Evolutionary conservation across 1,140 invertebrate genomes (phyloP).

Genomic region (Sycophaga agraensis): DNA sequence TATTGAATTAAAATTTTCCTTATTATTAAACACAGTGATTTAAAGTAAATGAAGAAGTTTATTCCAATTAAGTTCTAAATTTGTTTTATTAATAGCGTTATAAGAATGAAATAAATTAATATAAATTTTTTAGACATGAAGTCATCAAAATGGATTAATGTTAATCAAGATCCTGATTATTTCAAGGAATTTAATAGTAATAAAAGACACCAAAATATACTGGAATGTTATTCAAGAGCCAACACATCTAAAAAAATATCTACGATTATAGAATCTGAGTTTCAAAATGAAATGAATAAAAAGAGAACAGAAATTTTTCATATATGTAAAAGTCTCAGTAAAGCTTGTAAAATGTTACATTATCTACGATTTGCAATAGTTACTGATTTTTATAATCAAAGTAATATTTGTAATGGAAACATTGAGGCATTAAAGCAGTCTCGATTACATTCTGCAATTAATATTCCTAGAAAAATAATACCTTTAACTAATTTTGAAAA

Average conservation of each 20-base stretch:
- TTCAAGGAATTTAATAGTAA: slow-evolving; percentile 41
- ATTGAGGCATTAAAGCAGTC: slow-evolving; percentile 59
- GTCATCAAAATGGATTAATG: neutral
- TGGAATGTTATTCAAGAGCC: slow-evolving; percentile 50
- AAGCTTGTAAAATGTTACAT: slow-evolving; percentile 68
- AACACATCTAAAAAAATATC: slow-evolving; percentile 47
- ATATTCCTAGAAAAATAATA: slow-evolving; percentile 36
- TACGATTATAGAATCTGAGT: slow-evolving; percentile 58
- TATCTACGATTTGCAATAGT: slow-evolving; percentile 70
- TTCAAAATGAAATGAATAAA: slow-evolving; percentile 58
- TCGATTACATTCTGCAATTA: slow-evolving; percentile 72
- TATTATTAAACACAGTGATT: too few relatives aligned
- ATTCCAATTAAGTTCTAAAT: too few relatives aligned
- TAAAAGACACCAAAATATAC: slow-evolving; percentile 44
- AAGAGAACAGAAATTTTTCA: slow-evolving; percentile 60
- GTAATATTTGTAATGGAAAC: slow-evolving; percentile 57
- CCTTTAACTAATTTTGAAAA: neutral
- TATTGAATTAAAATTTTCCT: too few relatives aligned
- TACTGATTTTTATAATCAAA: slow-evolving; percentile 68
- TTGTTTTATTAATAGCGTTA: too few relatives aligned
- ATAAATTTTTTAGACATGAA: slow-evolving; percentile 6
- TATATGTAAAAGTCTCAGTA: slow-evolving; percentile 64
- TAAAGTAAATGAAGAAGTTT: too few relatives aligned
- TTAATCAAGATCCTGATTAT: slow-evolving; percentile 56
- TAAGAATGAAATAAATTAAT: too few relatives aligned